phyloP scores from a whole-genome alignment of 2,113 vertebrate species.

The Gasterosteus nipponicus region DNA sequence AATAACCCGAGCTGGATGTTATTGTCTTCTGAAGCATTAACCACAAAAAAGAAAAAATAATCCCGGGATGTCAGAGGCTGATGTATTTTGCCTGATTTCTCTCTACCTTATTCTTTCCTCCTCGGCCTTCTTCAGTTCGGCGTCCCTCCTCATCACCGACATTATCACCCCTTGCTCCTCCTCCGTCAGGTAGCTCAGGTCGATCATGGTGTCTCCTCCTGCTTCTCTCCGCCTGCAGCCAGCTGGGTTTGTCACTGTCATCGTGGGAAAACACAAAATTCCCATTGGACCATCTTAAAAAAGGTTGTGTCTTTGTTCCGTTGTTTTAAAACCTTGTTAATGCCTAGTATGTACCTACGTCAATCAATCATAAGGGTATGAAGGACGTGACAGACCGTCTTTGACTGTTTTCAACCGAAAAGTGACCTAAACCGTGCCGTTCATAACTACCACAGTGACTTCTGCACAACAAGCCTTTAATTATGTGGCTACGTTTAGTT shows the following conservation, averaged over 20 bases:
- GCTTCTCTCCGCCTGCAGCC: neutral
- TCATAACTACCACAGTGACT: neutral
- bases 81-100: neutral
- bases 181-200: conserved; percentile 94
- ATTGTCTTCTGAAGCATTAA: neutral
- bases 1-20: neutral
- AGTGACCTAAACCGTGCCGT: neutral
- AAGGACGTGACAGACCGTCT: neutral
- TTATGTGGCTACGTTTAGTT: neutral
- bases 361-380: neutral
- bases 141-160: conserved; percentile 91
- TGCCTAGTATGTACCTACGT: neutral
- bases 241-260: conserved; percentile 7
- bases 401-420: neutral
- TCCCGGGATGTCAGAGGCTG: neutral
- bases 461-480: neutral
- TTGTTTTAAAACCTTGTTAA: neutral
- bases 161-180: conserved; percentile 93
- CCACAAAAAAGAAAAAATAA: neutral
- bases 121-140: conserved; percentile 89
- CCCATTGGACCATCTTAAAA: neutral
- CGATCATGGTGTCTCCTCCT: conserved; percentile 87
- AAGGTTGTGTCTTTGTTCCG: neutral
- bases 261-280: neutral
- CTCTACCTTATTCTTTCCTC: conserved; percentile 91